These are phyloP conservation scores for Chrysochloris asiatica DNA, from an alignment of 2,113 vertebrate species.

Conservation along the genomic window DNA sequence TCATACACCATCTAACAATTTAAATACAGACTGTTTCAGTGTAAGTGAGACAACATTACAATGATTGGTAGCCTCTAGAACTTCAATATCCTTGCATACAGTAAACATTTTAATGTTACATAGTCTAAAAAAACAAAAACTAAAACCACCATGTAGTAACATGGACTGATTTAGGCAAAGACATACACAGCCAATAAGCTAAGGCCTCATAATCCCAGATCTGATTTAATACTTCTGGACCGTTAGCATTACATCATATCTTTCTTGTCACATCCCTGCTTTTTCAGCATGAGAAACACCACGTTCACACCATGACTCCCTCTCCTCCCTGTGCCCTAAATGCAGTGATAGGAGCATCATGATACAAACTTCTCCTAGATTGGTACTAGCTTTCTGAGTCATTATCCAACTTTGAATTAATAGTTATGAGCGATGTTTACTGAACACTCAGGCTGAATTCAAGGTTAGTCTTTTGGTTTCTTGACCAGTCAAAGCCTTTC, in stretches of 20 bases:
- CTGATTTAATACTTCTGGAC: slow-evolving; percentile 49
- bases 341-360: neutral
- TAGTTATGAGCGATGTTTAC: slow-evolving; percentile 72
- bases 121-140: slow-evolving; percentile 46
- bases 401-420: slow-evolving; percentile 65
- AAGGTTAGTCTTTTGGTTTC: slow-evolving; percentile 59
- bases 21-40: slow-evolving; percentile 56
- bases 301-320: rapidly evolving
- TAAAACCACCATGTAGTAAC: slow-evolving; percentile 57
- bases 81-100: slow-evolving; percentile 50
- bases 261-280: neutral
- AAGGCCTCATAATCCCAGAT: slow-evolving; percentile 72
- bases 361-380: neutral
- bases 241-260: neutral
- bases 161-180: slow-evolving; percentile 67
- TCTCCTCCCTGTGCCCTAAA: neutral
- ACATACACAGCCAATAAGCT: slow-evolving; percentile 56
- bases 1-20: slow-evolving; percentile 57
- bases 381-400: neutral
- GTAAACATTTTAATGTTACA: slow-evolving; percentile 65
- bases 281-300: rapidly evolving
- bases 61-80: slow-evolving; percentile 34
- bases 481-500: slow-evolving; percentile 49
- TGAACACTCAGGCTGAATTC: slow-evolving; percentile 44
- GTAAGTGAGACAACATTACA: neutral